Percentiles rank a stretch among this genome's conserved stretches.
Conservation (phyloP, 2,797 vertebrate species). For the Pantherophis vulpinus region DNA sequence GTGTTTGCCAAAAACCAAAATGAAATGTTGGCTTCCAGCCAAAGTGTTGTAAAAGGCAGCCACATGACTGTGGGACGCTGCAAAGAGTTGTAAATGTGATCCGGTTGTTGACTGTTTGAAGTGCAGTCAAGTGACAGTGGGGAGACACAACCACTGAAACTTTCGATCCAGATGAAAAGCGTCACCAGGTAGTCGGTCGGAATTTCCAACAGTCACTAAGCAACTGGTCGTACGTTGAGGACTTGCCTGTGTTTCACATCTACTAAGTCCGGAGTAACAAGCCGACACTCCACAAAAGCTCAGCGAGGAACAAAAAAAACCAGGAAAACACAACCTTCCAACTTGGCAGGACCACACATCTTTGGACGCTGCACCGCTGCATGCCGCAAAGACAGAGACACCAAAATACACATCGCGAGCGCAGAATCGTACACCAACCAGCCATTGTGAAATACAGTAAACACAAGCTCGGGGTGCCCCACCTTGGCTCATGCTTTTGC, state of each 20-base stretch:
- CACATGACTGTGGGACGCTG: rapidly evolving
- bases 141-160: neutral
- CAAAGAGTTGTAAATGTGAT: neutral
- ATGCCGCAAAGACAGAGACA: neutral
- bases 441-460: neutral
- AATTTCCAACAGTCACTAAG: neutral
- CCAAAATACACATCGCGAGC: no score
- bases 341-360: neutral
- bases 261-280: neutral
- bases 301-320: neutral
- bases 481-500: neutral
- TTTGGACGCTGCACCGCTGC: neutral
- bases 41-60: neutral
- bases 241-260: neutral
- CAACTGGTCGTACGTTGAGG: neutral
- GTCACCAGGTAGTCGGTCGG: neutral
- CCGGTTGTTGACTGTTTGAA: neutral
- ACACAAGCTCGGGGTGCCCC: neutral
- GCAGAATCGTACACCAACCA: neutral
- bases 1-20: neutral
- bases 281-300: neutral
- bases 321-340: neutral
- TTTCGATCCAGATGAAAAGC: neutral
- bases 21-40: neutral
- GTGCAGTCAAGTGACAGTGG: neutral